phyloP scores from a whole-genome alignment of 2,113 vertebrate genomes.

The Rhea americana region DNA sequence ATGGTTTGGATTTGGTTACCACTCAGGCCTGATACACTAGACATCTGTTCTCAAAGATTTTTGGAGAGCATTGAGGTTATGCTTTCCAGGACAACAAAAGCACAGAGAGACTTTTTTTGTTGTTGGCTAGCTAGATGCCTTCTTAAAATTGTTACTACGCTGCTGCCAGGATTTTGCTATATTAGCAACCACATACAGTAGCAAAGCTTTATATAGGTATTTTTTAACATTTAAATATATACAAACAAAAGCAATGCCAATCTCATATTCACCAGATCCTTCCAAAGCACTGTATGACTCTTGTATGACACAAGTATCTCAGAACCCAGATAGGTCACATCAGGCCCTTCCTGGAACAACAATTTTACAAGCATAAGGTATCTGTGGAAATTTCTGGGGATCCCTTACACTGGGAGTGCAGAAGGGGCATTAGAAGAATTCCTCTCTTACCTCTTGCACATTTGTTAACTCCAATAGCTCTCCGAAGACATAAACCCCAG shows the following conservation, averaged over 20 bases:
- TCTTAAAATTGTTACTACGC: not conserved
- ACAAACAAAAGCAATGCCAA: not conserved
- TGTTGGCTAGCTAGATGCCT: not conserved
- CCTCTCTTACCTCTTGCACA: slow-evolving; percentile 82
- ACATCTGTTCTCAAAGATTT: slow-evolving; percentile 2
- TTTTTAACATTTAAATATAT: not conserved
- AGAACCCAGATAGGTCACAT: not conserved
- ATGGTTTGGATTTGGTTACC: slow-evolving; percentile 9
- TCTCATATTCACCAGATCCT: not conserved
- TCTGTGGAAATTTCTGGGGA: not conserved
- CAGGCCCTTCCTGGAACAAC: not conserved
- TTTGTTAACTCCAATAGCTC: slow-evolving; percentile 83
- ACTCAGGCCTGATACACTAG: not conserved
- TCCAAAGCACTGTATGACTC: not conserved
- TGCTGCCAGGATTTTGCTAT: not conserved
- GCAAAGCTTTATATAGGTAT: not conserved
- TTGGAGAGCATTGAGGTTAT: not conserved
- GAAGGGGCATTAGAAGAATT: not conserved
- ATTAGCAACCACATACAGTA: not conserved
- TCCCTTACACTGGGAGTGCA: not conserved
- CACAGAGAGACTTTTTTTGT: not conserved
- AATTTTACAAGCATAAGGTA: not conserved
- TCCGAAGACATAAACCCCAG: slow-evolving; percentile 86
- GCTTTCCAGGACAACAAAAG: not conserved
- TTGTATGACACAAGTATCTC: not conserved